phyloP scores from a whole-genome alignment of 2,888 invertebrate genomes.

The Corbicula japonica region DNA sequence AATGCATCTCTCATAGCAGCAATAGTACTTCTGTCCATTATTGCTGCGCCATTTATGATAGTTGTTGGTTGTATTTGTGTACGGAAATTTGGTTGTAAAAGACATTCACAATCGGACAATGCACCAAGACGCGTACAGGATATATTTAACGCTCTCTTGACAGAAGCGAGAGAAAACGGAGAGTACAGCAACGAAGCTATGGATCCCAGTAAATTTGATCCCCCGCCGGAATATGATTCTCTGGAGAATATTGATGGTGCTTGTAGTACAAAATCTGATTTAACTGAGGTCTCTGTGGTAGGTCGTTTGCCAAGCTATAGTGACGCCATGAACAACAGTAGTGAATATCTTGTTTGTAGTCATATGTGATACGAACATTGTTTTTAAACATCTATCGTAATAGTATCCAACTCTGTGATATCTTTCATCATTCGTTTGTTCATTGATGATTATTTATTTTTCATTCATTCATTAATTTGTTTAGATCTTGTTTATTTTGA shows the following conservation, averaged over 20 bases:
- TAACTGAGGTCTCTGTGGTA: slow-evolving; percentile 9
- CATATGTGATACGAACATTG: slow-evolving; percentile 32
- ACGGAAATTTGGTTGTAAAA: slow-evolving; percentile 7
- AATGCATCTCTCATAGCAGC: neutral
- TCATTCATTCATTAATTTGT: no score
- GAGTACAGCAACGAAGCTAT: slow-evolving; percentile 4
- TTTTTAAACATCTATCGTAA: no score
- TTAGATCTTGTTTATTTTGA: no score
- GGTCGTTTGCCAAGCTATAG: slow-evolving; percentile 15
- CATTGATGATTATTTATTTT: no score
- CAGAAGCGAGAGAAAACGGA: slow-evolving; percentile 1
- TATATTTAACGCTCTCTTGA: neutral
- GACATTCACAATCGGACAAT: neutral
- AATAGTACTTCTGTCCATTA: slow-evolving; percentile 3
- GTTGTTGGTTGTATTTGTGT: neutral
- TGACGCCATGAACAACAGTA: slow-evolving; percentile 25
- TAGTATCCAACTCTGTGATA: no score
- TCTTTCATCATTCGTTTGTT: no score
- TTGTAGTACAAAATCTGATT: neutral
- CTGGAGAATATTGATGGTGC: slow-evolving; percentile 4
- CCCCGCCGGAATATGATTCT: slow-evolving; percentile 26
- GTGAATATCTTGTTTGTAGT: slow-evolving; percentile 13
- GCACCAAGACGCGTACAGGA: neutral
- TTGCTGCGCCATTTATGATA: neutral
- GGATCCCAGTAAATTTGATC: slow-evolving; percentile 27